Base-by-base conservation (phyloP, 2,797 vertebrate species). In the Crocodylus rhombifer region DNA sequence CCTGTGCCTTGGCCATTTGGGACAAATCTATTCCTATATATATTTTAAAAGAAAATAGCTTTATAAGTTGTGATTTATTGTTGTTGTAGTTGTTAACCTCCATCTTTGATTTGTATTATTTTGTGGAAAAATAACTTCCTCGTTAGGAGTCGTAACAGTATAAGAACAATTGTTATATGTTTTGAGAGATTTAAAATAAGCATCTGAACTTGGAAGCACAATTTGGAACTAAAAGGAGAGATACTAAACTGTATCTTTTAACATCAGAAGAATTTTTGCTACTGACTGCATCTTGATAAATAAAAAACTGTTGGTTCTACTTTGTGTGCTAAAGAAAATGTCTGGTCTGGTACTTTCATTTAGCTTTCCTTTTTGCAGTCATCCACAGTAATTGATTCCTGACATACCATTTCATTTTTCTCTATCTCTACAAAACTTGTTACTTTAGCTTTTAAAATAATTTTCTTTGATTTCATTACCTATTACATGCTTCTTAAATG, bases 401-500 rank as follows among this genome's bases (percentile, higher is more conserved):
- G 4, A 69, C 26, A 88, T 94, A 93, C 57, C 8, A 88, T 94
- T 93, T 87, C 7, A 83, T 90, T 87, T 85, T 92, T 7, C 3
- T 73, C 3, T 82, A 58, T 64, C 67, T 69, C 56, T 84, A 80
- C 79, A 82, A 94, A 92, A 80, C 4, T 79, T 67, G 82, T 90
- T 82, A 84, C 42, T 93, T 94, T 71, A 84, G 30, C 58, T 87
- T 91, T 91, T 92, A 87, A 84, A 93, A 89, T 65, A 74, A 75
- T 93, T 94, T 92, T 86, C 6, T 89, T 93, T 94, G 79, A 74
- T 74, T 64, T 85, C 57, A 64, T 75, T 84, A 77, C 23, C 82
- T 85, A 80, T 91, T 94, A 88, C 18, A 57, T 87, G 9, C 18
- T 57, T 93, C 62, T 93, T 88, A 91, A 86, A 91, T n/a, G 10